Evolutionary conservation across 1,140 invertebrate species (phyloP).

Genomic region (Trissolcus basalis): DNA sequence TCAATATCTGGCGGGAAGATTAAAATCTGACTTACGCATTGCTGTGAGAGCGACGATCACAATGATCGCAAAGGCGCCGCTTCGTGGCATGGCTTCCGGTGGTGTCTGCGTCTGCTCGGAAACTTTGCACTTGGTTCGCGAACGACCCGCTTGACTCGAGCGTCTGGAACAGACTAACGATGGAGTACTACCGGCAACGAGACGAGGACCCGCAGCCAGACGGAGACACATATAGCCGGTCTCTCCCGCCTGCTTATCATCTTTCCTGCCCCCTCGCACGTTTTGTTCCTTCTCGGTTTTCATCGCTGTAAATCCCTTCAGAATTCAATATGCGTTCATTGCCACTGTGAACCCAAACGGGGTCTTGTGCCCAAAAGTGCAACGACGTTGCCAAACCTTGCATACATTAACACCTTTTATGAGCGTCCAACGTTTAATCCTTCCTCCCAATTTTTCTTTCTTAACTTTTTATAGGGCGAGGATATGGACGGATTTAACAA

Average conservation of each 20-base stretch:
- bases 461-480: too few species aligned
- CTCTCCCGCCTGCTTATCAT: slow-evolving; percentile 48
- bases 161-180: slow-evolving; percentile 69
- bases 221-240: slow-evolving; percentile 46
- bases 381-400: slow-evolving; percentile 33
- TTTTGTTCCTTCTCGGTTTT: slow-evolving; percentile 25
- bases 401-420: slow-evolving; percentile 2
- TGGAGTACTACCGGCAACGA: slow-evolving; percentile 43
- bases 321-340: slow-evolving; percentile 37
- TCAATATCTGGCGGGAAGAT: background rate
- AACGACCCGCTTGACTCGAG: slow-evolving; percentile 67
- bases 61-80: slow-evolving; percentile 24
- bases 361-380: slow-evolving; percentile 28
- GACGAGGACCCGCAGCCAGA: slow-evolving; percentile 31
- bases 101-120: slow-evolving; percentile 12
- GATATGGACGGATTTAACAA: too few species aligned
- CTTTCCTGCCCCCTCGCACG: slow-evolving; percentile 41
- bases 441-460: too few species aligned
- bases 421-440: too few species aligned
- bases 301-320: slow-evolving; percentile 30
- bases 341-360: slow-evolving; percentile 2
- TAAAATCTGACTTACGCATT: slow-evolving; percentile 62
- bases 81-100: slow-evolving; percentile 48
- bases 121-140: slow-evolving; percentile 45
- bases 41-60: slow-evolving; percentile 39